Base-by-base conservation (phyloP, 2,113 vertebrate genomes). In the Hipposideros armiger region DNA sequence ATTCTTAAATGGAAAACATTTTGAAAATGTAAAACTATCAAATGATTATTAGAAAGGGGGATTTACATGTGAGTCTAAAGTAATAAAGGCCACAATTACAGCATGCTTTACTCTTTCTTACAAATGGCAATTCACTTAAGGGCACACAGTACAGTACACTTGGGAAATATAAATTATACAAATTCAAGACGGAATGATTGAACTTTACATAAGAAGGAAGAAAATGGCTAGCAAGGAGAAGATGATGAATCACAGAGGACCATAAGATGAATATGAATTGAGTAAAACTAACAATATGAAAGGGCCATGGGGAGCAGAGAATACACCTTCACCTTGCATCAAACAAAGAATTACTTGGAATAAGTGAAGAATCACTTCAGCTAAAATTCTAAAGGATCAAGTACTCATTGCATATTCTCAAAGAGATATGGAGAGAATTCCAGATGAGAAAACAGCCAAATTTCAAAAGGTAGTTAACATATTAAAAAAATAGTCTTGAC, bases 351-450 rank as follows among this genome's bases (percentile, higher is more conserved):
- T 52, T 76, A 54, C 8, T 10, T 73, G 62, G 67, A 56, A 17
- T 50, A 87, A 76, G 5, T 80, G 14, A 60, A 80, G n/a, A 90
- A 93, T 62, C 90, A 47, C 73, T 80, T 74, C 66, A 78, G 30
- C 80, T 92, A 81, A 52, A 30, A 15, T 96, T 89, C n/a, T 10
- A 28, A 62, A 77, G n/a, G 42, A 90, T 36, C 42, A 93, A 36
- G 8, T 90, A 66, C 42, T 81, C 56, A 54, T 4, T 45, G 15
- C 16, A 66, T 30, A 85, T 64, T 85, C 17, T 90, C 30, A 58
- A 80, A 84, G 54, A 72, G 10, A 26, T 88, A 28, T 7, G 7
- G 26, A 80, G 15, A 73, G 8, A 90, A 74, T 76, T 90, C 16
- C n/a, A 86, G 32, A 60, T 10, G 74, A 77, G 42, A 54, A 58